Conservation (phyloP, 1,140 invertebrate species). For the Episyrphus balteatus region DNA sequence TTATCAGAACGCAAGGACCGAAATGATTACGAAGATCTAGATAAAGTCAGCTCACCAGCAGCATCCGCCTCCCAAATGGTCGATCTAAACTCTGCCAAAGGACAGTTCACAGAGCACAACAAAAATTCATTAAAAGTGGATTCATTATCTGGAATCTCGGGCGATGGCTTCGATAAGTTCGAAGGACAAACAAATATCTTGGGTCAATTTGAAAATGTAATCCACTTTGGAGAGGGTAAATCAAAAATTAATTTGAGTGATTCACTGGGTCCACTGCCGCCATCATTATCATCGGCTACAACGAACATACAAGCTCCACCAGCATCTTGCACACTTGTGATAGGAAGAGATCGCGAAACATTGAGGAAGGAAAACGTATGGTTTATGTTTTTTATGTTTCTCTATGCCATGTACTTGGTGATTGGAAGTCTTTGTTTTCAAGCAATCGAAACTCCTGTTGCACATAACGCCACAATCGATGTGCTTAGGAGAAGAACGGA, state of each 20-base stretch:
- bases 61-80: background rate
- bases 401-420: slow-evolving; percentile 60
- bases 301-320: too few species aligned
- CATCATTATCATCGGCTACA: background rate
- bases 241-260: background rate
- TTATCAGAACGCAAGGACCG: background rate
- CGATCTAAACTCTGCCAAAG: background rate
- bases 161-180: too few species aligned
- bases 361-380: background rate
- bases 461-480: slow-evolving; percentile 43
- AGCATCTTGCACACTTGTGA: too few species aligned
- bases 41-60: background rate
- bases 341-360: background rate
- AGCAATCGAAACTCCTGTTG: slow-evolving; percentile 57
- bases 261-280: background rate
- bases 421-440: slow-evolving; percentile 67
- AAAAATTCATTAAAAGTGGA: too few species aligned
- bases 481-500: slow-evolving; percentile 42
- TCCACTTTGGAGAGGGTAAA: background rate
- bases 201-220: too few species aligned
- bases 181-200: too few species aligned
- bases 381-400: slow-evolving; percentile 41
- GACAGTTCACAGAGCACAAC: background rate
- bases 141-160: too few species aligned
- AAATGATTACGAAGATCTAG: slow-evolving; percentile 5